Conservation (phyloP, 92 coral and sea anemone species). For the Siderastrea radians region DNA sequence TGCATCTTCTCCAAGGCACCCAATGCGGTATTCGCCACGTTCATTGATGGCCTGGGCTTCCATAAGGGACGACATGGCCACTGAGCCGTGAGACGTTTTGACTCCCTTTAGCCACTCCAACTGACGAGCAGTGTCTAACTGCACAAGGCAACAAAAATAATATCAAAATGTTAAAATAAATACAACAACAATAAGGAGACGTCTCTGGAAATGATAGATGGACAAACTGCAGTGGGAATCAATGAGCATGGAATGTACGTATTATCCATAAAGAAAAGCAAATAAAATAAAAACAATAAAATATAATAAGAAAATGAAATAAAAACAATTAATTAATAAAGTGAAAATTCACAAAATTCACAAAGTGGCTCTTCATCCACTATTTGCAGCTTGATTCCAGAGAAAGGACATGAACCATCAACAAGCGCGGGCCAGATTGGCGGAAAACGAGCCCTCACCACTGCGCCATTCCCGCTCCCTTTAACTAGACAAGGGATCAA, state of each 20-base stretch:
- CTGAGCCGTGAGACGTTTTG: conserved; percentile 85
- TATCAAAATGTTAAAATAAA: not conserved
- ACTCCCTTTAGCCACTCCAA: conserved; percentile 84
- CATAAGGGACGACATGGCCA: conserved; percentile 77
- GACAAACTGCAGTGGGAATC: no score
- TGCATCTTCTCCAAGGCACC: conserved; percentile 48
- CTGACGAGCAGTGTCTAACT: conserved; percentile 74
- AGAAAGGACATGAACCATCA: no score
- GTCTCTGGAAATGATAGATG: not conserved
- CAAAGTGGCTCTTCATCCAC: no score
- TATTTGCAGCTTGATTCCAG: no score
- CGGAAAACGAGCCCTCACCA: no score
- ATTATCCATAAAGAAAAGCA: no score
- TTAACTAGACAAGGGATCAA: not conserved
- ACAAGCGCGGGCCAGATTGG: no score
- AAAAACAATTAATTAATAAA: no score
- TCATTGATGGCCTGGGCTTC: conserved; percentile 85
- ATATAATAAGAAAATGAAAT: no score
- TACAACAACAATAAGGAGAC: not conserved
- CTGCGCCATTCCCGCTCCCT: no score
- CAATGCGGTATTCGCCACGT: conserved; percentile 72
- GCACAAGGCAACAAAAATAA: not conserved
- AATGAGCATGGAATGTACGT: no score
- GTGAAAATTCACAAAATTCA: not conserved
- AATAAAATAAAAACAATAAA: no score